Evolutionary conservation across 2,797 vertebrate species (phyloP), one percentile per base, ranked within the genome.

Genomic region (Eptatretus atami): DNA sequence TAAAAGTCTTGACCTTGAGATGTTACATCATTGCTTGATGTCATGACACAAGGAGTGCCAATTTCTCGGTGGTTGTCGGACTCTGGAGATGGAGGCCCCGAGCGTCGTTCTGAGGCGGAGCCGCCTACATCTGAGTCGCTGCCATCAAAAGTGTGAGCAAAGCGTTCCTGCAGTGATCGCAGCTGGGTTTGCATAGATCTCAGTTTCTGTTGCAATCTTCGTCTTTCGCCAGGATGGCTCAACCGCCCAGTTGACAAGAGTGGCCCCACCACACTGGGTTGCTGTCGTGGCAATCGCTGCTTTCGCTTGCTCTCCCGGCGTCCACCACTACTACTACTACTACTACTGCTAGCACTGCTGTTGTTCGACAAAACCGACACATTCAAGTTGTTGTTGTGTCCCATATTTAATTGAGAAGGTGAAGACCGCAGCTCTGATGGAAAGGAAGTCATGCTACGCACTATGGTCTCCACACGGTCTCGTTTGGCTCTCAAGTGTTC

Each of bases 41-140:
- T 10, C 57, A 61, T n/a, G 6, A 44, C 31, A 44, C 31, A 44
- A 24, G 57, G 24, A 61, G n/a, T 24, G n/a, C 15, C 57, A 24
- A 61, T 24, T n/a, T 61, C 57, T 9, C 55, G 6, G 9, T 15
- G 8, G 15, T 60, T 24, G 6, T 24, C 15, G 9, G 15, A 15
- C 15, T 60, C 55, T 15, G 55, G 55, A 15, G 55, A 60, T 15
- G 15, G 15, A 24, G 77, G 75, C 72, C 90, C 86, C 0, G 86
- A 95, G 68, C 75, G 79, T n/a, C 57, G 15, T 10, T 61, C 57
- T n/a, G n/a, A n/a, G 15, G 57, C n/a, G 12, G 24, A n/a, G 15
- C 24, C 57, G 57, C n/a, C 57, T n/a, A 61, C 57, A n/a, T 61
- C 57, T 25, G 57, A 61, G 57, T 61, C 57, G 57, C 57, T 61